A percentile compares a stretch with the other conserved stretches of the same genome.
Conservation (phyloP, 2,113 vertebrate genomes). For the Chunga burmeisteri region DNA sequence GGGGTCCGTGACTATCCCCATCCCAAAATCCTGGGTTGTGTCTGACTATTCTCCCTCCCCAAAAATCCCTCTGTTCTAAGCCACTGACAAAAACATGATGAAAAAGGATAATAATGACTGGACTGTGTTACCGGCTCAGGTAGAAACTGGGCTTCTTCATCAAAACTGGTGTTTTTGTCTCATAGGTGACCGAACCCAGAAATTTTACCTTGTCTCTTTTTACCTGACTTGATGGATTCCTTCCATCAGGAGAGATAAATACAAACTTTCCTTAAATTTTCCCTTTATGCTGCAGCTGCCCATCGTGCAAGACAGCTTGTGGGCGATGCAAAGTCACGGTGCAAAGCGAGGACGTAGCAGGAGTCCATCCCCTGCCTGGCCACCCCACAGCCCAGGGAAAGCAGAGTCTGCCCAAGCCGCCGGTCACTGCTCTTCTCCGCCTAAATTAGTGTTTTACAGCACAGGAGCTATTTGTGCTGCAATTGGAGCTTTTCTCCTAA, state of each 20-base stretch:
- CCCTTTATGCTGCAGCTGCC: not conserved
- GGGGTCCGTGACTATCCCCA: not conserved
- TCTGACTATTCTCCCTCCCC: not conserved
- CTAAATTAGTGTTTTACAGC: not conserved
- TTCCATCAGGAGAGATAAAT: not conserved
- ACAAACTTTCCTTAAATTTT: not conserved
- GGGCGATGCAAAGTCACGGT: rapidly evolving
- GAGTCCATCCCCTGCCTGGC: not conserved
- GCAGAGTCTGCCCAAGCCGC: not conserved
- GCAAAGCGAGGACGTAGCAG: not conserved
- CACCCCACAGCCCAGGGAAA: not conserved
- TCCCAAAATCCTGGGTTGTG: not conserved
- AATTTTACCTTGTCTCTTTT: not conserved
- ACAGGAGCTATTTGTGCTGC: not conserved
- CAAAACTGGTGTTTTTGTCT: rapidly evolving
- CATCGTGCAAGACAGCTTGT: not conserved
- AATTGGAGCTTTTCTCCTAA: not conserved
- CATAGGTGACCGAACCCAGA: not conserved
- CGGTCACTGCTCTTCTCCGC: rapidly evolving
- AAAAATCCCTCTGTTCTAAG: not conserved
- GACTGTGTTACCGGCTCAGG: not conserved
- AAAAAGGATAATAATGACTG: not conserved
- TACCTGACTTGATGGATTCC: not conserved
- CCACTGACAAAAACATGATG: not conserved
- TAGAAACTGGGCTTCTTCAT: not conserved